Evolutionary conservation across 2,113 vertebrate species (phyloP).

Genomic region (Oreochromis aureus): DNA sequence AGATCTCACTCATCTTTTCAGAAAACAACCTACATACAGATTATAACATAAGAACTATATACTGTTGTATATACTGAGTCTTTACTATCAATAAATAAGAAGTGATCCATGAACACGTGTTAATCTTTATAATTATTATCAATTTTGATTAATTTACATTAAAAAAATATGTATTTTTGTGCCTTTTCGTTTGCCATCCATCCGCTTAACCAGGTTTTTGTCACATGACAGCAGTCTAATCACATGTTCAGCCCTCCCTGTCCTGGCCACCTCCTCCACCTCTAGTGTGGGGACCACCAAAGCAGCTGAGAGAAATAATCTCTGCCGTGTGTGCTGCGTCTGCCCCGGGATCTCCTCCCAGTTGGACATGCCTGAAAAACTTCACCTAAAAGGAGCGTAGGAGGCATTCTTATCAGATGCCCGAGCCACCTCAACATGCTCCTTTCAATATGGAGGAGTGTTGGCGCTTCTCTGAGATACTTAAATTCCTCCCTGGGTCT

Average conservation of each 20-base stretch:
- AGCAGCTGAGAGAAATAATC: background rate
- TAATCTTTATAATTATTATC: background rate
- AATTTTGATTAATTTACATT: background rate
- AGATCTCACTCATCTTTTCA: too few species aligned
- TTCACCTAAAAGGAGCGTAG: background rate
- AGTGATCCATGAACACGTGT: too few species aligned
- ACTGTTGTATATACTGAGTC: too few species aligned
- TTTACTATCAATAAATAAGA: too few species aligned
- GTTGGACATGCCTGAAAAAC: background rate
- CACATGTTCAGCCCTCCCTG: fast-evolving
- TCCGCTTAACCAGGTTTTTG: background rate
- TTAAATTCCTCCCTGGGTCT: background rate
- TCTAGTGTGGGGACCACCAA: background rate
- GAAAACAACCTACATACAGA: too few species aligned
- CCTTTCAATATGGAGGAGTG: background rate
- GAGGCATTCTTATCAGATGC: background rate
- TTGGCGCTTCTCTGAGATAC: background rate
- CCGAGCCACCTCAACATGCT: background rate
- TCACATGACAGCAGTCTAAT: background rate
- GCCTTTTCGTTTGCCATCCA: background rate
- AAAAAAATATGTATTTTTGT: background rate
- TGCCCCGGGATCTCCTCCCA: background rate
- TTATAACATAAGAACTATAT: too few species aligned
- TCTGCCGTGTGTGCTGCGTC: background rate
- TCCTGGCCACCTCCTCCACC: background rate